phyloP scores from a whole-genome alignment of 1,140 invertebrate genomes.

The Mylabris phalerata region DNA sequence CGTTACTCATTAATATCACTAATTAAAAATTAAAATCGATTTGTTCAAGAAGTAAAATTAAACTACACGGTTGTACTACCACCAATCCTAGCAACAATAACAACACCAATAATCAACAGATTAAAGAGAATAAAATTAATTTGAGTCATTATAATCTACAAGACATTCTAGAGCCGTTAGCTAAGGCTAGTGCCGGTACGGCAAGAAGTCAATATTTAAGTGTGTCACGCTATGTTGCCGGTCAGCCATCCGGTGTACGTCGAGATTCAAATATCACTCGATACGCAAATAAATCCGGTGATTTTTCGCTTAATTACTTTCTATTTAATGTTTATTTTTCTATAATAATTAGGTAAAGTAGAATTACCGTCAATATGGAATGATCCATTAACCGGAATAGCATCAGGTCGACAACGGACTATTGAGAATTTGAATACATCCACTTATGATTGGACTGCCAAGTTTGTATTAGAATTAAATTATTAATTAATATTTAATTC shows the following conservation, averaged over 20 bases:
- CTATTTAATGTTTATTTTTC: neutral
- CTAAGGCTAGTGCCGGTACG: constrained; percentile 43
- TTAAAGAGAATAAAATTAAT: constrained; percentile 48
- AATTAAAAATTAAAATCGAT: constrained; percentile 18
- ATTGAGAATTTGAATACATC: constrained; percentile 41
- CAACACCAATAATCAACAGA: constrained; percentile 29
- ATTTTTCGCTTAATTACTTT: constrained; percentile 16
- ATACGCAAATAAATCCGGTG: constrained; percentile 15
- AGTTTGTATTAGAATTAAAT: constrained; percentile 36
- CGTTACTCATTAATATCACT: constrained; percentile 14
- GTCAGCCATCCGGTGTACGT: constrained; percentile 39
- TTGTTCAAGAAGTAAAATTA: constrained; percentile 36
- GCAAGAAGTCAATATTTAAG: constrained; percentile 68
- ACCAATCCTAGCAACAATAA: too few relatives aligned
- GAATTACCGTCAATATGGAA: constrained; percentile 21
- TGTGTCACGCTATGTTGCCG: constrained; percentile 65
- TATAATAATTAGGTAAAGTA: constrained; percentile 16
- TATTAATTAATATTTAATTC: neutral
- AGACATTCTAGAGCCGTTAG: constrained; percentile 39
- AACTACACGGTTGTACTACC: constrained; percentile 22
- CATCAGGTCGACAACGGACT: constrained; percentile 36
- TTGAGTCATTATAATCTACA: constrained; percentile 46
- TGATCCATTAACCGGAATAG: constrained; percentile 30
- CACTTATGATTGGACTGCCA: constrained; percentile 55
- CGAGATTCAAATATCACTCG: constrained; percentile 19